Evolutionary conservation across 2,113 vertebrate genomes (phyloP), one percentile per base, ranked within the genome.

Genomic region (Urocynchramus pylzowi): DNA sequence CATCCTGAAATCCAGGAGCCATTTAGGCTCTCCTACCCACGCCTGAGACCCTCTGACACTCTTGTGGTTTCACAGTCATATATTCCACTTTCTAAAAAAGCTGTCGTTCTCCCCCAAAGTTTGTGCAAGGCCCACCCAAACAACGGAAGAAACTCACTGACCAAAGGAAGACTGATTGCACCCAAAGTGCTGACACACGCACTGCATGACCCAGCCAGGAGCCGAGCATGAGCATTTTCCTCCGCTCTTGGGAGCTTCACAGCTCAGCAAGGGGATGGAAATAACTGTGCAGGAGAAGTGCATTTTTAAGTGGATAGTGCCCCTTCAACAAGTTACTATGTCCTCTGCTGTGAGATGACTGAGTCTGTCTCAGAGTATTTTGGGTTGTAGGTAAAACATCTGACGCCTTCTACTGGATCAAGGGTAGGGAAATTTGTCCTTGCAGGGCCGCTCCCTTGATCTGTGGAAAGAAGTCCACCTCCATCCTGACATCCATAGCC

Each of bases 1-100:
- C 14, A 96, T 94, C 91, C 95, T 93, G 86, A 96, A 94, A 92
- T 16, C 52, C 86, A 78, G 85, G 77, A 97, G 88, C 61, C 0
- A 1, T 92, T 96, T 90, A 86, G 68, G 64, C 28, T 89, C 19
- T 83, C 39, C 90, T 87, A 75, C 88, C 68, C 92, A 96, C 53
- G 41, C 49, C 79, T 33, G 68, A 94, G 95, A 93, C 90, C 93
- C 93, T 94, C 92, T 0, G 0, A 90, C 85, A 81, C 60, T 68
- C 57, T 60, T 92, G 95, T 87, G 93, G 96, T 95, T 96, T 96
- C 73, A 87, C 41, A 96, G 94, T 95, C 94, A 96, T 79, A 91
- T 87, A 96, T 94, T 97, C 93, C 93, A 90, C 61, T 94, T 95
- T 90, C 94, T 89, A 90, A 96, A 96, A 96, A 84, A 75, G 50